These are phyloP conservation scores for Adoxophyes honmai DNA, from an alignment of 1,140 invertebrate species.

Conservation along the genomic window DNA sequence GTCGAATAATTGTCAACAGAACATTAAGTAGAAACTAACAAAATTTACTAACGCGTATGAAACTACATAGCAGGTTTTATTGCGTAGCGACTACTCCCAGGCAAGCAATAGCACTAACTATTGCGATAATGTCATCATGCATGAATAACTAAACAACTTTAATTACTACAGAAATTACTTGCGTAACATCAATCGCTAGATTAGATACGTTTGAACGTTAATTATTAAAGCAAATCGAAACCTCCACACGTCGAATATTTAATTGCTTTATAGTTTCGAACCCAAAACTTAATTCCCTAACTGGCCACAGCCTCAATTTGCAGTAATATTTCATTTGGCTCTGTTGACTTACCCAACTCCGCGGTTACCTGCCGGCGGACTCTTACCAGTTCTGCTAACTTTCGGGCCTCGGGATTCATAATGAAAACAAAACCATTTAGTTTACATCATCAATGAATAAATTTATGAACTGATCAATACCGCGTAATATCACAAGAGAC, in stretches of 20 bases:
- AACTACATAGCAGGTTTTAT: too few species aligned
- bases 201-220: too few species aligned
- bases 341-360: conserved; percentile 5
- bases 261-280: background rate
- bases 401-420: conserved; percentile 3
- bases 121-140: too few species aligned
- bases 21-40: background rate
- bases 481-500: too few species aligned
- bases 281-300: conserved; percentile 7
- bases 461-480: background rate
- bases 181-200: too few species aligned
- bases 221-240: too few species aligned
- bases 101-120: too few species aligned
- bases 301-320: background rate
- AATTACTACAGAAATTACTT: too few species aligned
- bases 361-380: background rate
- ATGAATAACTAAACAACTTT: too few species aligned
- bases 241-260: background rate
- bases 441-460: conserved; percentile 12
- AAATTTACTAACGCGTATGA: too few species aligned
- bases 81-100: too few species aligned
- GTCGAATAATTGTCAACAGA: conserved; percentile 8
- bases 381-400: conserved; percentile 3
- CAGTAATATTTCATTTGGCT: conserved; percentile 1
- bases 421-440: background rate